Evolutionary conservation across 1,140 invertebrate species (phyloP).

Genomic region (Drosophila busckii): DNA sequence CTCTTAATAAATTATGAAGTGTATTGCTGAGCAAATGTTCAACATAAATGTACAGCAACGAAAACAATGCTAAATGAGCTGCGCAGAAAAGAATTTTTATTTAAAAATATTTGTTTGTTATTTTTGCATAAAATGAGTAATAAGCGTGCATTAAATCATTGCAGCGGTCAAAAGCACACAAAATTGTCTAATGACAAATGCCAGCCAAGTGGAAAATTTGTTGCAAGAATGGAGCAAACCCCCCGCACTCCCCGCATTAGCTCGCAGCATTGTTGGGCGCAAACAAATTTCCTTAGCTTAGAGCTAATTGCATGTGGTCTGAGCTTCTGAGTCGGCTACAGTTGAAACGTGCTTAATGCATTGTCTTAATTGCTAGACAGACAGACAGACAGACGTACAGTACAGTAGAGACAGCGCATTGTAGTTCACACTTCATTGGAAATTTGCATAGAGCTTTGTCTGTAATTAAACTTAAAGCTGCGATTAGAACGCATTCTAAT

Average conservation of each 20-base stretch:
- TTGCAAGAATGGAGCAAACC: slow-evolving; percentile 12
- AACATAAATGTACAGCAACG: not conserved
- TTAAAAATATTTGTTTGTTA: slow-evolving; percentile 6
- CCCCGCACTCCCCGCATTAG: too few species aligned
- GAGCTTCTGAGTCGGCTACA: slow-evolving; percentile 45
- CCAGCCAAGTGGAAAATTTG: slow-evolving; percentile 19
- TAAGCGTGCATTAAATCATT: slow-evolving; percentile 10
- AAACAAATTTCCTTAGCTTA: slow-evolving; percentile 25
- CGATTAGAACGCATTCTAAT: slow-evolving; percentile 36
- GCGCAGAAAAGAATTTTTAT: slow-evolving; percentile 2
- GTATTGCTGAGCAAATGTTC: too few species aligned
- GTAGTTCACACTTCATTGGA: slow-evolving; percentile 63
- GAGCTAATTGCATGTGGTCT: slow-evolving; percentile 31
- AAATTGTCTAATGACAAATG: not conserved
- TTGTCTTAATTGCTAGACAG: slow-evolving; percentile 43
- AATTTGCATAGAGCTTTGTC: slow-evolving; percentile 65
- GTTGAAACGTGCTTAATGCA: slow-evolving; percentile 58
- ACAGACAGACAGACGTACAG: slow-evolving; percentile 15
- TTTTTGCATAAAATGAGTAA: slow-evolving; percentile 6
- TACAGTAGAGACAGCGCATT: not conserved
- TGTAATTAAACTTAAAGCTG: slow-evolving; percentile 27
- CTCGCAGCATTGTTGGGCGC: slow-evolving; percentile 5
- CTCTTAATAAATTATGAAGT: too few species aligned
- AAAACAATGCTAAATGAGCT: too few species aligned
- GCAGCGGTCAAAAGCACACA: not conserved